Percentiles rank a stretch among this genome's conserved stretches.
These are phyloP conservation scores for Euglossa dilemma DNA, from an alignment of 1,140 invertebrate species.

Conservation along the genomic window DNA sequence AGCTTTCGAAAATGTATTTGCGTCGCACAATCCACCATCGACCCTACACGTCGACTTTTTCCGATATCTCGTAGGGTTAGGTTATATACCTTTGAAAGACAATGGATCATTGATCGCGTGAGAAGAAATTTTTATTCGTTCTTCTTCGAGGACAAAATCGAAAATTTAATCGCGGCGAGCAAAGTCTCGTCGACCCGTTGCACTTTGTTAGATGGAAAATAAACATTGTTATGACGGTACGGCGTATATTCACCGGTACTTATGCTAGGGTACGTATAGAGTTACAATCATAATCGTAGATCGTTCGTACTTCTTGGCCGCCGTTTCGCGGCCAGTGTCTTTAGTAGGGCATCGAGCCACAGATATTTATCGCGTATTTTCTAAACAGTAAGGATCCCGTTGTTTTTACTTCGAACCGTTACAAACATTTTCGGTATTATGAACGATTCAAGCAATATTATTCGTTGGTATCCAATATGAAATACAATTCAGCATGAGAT, in stretches of 20 bases:
- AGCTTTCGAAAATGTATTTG: constrained; percentile 47
- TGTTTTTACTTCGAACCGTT: constrained; percentile 16
- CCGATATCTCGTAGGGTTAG: constrained; percentile 16
- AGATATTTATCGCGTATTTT: constrained; percentile 9
- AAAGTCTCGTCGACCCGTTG: not conserved
- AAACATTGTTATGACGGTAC: not conserved
- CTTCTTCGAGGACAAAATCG: not conserved
- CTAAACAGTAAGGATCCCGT: not conserved
- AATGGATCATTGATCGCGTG: not conserved
- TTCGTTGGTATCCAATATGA: not conserved
- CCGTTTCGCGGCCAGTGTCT: not conserved
- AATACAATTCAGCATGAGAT: not conserved
- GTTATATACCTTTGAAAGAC: not conserved
- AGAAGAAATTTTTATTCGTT: not conserved
- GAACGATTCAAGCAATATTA: not conserved
- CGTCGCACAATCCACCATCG: constrained; percentile 63
- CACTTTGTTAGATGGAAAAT: not conserved
- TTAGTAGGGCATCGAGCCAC: not conserved
- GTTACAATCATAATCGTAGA: constrained; percentile 17
- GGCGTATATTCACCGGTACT: not conserved
- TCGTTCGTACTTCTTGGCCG: constrained; percentile 4
- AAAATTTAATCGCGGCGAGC: not conserved
- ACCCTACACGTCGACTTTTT: constrained; percentile 42
- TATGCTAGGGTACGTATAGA: not conserved
- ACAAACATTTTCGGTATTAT: not conserved